These are phyloP conservation scores for Caenorhabditis sp. DNA, from an alignment of 2,888 invertebrate genomes.

Conservation along the genomic window DNA sequence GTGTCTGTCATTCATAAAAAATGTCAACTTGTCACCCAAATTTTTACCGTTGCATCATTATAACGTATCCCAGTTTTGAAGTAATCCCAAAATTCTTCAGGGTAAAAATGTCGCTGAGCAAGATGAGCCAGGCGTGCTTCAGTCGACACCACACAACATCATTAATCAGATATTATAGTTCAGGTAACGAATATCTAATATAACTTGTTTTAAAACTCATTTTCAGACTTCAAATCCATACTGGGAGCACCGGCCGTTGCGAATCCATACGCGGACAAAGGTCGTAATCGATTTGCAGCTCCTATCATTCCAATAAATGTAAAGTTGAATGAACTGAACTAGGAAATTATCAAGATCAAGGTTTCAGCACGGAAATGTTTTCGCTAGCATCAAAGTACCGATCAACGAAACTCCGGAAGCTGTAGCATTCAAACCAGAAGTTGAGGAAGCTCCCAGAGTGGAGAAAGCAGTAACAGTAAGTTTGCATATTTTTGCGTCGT, in stretches of 20 bases:
- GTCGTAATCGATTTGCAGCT: slow-evolving; percentile 31
- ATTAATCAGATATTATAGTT: slow-evolving; percentile 58
- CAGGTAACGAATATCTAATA: slow-evolving; percentile 17
- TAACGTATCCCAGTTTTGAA: neutral
- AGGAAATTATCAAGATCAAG: slow-evolving; percentile 9
- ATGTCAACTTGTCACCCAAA: neutral
- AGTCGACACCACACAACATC: slow-evolving; percentile 41
- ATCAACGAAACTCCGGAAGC: slow-evolving; percentile 52
- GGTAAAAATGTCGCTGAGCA: slow-evolving; percentile 67
- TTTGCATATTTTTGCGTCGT: too few relatives aligned
- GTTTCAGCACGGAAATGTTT: slow-evolving; percentile 65
- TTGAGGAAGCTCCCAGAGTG: slow-evolving; percentile 45
- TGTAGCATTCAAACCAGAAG: slow-evolving; percentile 41
- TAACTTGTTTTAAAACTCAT: too few relatives aligned
- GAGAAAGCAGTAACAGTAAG: slow-evolving; percentile 20
- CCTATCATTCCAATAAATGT: slow-evolving; percentile 58
- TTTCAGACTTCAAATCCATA: slow-evolving; percentile 62
- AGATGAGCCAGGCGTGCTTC: slow-evolving; percentile 50
- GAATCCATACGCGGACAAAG: slow-evolving; percentile 63
- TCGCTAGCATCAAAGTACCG: slow-evolving; percentile 55
- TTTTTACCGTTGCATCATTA: slow-evolving; percentile 29
- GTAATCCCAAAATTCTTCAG: slow-evolving; percentile 9
- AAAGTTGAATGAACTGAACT: neutral
- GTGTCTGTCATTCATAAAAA: neutral
- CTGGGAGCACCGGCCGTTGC: slow-evolving; percentile 57